Percentiles rank a stretch among this genome's conserved stretches.
phyloP scores from a whole-genome alignment of 2,797 vertebrate species.

The Chelidonichthys spinosus region DNA sequence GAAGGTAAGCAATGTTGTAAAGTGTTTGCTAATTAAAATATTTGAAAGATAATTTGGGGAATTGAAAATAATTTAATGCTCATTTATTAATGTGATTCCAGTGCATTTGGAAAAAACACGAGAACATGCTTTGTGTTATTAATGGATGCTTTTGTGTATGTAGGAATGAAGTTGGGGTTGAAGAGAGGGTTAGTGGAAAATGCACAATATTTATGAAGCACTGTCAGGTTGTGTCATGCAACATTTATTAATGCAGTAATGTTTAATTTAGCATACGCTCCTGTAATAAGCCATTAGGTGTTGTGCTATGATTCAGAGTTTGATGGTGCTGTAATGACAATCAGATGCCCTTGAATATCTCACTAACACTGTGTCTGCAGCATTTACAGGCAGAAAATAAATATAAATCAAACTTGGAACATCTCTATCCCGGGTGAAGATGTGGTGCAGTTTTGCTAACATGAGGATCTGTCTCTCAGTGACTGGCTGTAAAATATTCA shows the following conservation, averaged over 20 bases:
- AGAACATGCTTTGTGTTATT: conserved; percentile 30
- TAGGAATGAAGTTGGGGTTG: conserved; percentile 26
- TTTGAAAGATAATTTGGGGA: conserved; percentile 82
- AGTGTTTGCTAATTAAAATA: conserved; percentile 83
- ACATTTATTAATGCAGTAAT: conserved; percentile 83
- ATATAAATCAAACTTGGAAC: conserved; percentile 63
- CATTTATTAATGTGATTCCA: conserved; percentile 72
- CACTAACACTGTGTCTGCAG: conserved; percentile 45
- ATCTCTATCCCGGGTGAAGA: conserved; percentile 28
- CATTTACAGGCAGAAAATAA: conserved; percentile 52
- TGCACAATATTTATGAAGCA: conserved; percentile 81
- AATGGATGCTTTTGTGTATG: conserved; percentile 29
- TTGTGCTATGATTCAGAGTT: conserved; percentile 77
- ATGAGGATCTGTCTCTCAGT: conserved; percentile 36
- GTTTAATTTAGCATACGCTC: conserved; percentile 83
- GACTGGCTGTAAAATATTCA: conserved; percentile 66
- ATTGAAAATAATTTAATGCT: conserved; percentile 80
- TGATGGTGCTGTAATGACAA: conserved; percentile 72
- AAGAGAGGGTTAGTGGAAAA: conserved; percentile 40
- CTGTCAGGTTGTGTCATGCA: conserved; percentile 83
- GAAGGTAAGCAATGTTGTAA: conserved; percentile 69
- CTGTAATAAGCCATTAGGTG: conserved; percentile 81
- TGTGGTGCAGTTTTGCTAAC: conserved; percentile 15
- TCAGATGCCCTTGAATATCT: conserved; percentile 75
- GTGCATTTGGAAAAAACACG: conserved; percentile 49